These are phyloP conservation scores for Cliona cf. orientalis DNA, from an alignment of 37 sponge, comb jelly and placozoan genomes.

Conservation along the genomic window DNA sequence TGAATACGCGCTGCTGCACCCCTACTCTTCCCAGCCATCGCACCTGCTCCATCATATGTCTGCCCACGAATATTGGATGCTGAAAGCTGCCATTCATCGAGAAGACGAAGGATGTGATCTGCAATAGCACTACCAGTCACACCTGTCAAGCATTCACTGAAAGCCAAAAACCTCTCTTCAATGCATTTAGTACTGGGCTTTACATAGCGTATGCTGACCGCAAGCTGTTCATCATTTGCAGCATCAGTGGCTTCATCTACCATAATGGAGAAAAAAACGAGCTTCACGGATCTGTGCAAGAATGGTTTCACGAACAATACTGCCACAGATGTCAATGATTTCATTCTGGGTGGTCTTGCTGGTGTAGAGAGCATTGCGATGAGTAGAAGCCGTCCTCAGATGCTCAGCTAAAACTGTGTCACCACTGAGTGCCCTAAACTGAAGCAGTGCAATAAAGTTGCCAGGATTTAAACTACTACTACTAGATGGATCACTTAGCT, in stretches of 20 bases:
- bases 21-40: slow-evolving; percentile 19
- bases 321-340: slow-evolving; percentile 23
- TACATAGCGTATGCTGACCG: slow-evolving; percentile 18
- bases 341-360: slow-evolving; percentile 55
- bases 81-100: slow-evolving; percentile 34
- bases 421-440: slow-evolving; percentile 34
- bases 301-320: slow-evolving; percentile 18
- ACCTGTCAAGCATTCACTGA: slow-evolving; percentile 44
- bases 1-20: slow-evolving; percentile 34
- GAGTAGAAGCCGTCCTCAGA: slow-evolving; percentile 31
- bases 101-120: slow-evolving; percentile 12
- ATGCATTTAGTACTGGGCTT: slow-evolving; percentile 5
- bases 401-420: slow-evolving; percentile 50
- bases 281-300: slow-evolving; percentile 30
- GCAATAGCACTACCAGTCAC: slow-evolving; percentile 61
- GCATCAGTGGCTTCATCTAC: slow-evolving; percentile 39
- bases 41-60: slow-evolving; percentile 53
- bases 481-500: background rate
- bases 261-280: slow-evolving; percentile 27
- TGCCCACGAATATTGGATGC: slow-evolving; percentile 20
- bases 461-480: too few relatives aligned
- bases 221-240: slow-evolving; percentile 34
- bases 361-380: slow-evolving; percentile 53
- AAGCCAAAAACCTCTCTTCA: slow-evolving; percentile 40
- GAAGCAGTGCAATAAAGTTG: too few relatives aligned